These are phyloP conservation scores for Tyria jacobaeae DNA, from an alignment of 2,888 invertebrate species.

Conservation along the genomic window DNA sequence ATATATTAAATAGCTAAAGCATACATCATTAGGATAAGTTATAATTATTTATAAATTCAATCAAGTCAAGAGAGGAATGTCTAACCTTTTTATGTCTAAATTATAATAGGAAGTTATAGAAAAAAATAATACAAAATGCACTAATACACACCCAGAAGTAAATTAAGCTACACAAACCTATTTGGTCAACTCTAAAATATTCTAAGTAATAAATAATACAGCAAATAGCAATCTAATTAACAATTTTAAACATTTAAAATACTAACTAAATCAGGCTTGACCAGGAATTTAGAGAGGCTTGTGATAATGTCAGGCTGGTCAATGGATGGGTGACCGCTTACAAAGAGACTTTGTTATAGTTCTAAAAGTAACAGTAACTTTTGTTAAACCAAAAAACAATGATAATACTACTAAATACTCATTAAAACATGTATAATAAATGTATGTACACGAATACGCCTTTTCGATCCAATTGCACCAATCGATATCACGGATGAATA, in stretches of 20 bases:
- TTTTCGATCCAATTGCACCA: too few species aligned
- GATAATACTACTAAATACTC: not conserved
- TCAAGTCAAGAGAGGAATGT: too few species aligned
- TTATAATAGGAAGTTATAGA: not conserved
- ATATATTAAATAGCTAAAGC: too few species aligned
- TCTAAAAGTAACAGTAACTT: too few species aligned
- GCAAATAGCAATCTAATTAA: not conserved
- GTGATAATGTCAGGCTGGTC: not conserved
- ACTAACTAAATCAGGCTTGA: not conserved
- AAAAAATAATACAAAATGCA: not conserved
- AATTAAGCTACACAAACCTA: not conserved
- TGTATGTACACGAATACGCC: too few species aligned
- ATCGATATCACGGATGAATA: too few species aligned
- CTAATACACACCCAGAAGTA: not conserved
- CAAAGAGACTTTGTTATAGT: too few species aligned
- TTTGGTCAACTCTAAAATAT: slow-evolving; percentile 9
- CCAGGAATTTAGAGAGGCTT: too few species aligned
- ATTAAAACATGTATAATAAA: too few species aligned
- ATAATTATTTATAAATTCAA: too few species aligned
- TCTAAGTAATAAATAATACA: not conserved
- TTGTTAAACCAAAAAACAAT: too few species aligned
- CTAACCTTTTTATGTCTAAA: not conserved
- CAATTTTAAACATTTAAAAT: not conserved
- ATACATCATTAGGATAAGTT: too few species aligned
- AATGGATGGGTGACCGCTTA: not conserved